Base-by-base conservation (phyloP, 2,113 vertebrate genomes). In the Manacus vitellinus region DNA sequence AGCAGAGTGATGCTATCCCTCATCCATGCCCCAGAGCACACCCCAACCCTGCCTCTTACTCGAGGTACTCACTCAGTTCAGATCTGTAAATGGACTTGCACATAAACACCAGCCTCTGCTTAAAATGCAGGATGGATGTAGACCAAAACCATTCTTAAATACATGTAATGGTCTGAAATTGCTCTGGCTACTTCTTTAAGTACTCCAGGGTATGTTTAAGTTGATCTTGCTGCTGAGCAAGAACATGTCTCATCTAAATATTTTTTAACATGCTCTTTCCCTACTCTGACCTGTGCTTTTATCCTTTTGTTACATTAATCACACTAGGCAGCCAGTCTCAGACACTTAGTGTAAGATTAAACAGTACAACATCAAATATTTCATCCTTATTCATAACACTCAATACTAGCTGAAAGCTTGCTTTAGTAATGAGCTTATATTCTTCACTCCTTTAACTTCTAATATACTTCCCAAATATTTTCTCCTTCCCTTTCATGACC, bases 231-330 rank as follows among this genome's bases (percentile, higher is more conserved):
- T 77, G 79, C 83, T 49, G 31, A 94, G 51, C n/a, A 73, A 72
- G 43, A 65, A 66, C 14, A 55, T 83, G 30, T 67, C 62, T 90
- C 68, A 76, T 56, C 21, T 66, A 62, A 86, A 90, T 76, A 83
- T 21, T 83, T 72, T 76, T 88, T 76, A 88, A 65, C 31, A 65
- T 24, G 17, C 15, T 62, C 23, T 90, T 74, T 73, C 54, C 15
- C 74, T 90, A 41, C 86, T 88, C 71, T 73, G 54, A 90, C 51
- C 59, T 73, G 21, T 83, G 67, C n/a, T 88, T 95, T 92, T 72
- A 92, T 66, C 28, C 31, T 76, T n/a, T 85, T 27, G 2, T 58
- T 80, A 58, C 14, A 74, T 67, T 86, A 86, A 88, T 87, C 44
- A 41, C 44, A 65, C 74, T 70, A 81, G 89, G 51, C 66, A 91